phyloP scores from a whole-genome alignment of 2,113 vertebrate species.

The Cairina moschata region DNA sequence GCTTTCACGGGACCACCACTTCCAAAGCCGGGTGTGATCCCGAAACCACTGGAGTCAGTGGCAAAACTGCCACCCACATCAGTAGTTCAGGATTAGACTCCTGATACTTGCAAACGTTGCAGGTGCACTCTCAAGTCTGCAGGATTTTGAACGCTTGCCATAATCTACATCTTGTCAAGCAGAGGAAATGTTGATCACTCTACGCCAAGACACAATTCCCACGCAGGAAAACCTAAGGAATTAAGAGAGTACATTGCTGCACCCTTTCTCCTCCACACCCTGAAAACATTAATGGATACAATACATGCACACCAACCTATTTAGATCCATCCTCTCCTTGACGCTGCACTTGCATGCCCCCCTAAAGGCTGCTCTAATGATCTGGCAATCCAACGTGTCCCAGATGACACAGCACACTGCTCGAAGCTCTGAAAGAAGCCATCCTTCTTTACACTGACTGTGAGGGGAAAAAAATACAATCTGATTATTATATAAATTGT shows the following conservation, averaged over 20 bases:
- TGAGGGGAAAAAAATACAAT: background rate
- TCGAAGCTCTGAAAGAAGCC: conserved; percentile 48
- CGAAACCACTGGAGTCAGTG: background rate
- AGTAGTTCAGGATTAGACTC: background rate
- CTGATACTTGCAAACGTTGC: background rate
- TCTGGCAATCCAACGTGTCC: conserved; percentile 18
- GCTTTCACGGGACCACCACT: background rate
- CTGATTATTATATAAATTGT: conserved; percentile 56
- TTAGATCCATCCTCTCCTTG: background rate
- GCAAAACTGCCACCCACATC: background rate
- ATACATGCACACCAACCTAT: background rate
- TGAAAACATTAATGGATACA: background rate
- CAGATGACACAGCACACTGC: conserved; percentile 38
- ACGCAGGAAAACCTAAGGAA: background rate
- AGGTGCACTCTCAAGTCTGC: background rate
- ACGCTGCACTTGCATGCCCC: background rate
- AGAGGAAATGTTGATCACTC: background rate
- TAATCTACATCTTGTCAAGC: background rate
- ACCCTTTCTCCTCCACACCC: background rate
- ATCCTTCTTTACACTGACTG: conserved; percentile 36
- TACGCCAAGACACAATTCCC: background rate
- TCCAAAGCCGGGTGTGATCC: background rate
- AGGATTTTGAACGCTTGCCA: conserved; percentile 16
- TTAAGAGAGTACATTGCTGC: background rate
- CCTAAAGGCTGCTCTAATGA: conserved; percentile 6